Evolutionary conservation across 1,140 invertebrate species (phyloP), one percentile per base, ranked within the genome.

Genomic region (Fopius arisanus): DNA sequence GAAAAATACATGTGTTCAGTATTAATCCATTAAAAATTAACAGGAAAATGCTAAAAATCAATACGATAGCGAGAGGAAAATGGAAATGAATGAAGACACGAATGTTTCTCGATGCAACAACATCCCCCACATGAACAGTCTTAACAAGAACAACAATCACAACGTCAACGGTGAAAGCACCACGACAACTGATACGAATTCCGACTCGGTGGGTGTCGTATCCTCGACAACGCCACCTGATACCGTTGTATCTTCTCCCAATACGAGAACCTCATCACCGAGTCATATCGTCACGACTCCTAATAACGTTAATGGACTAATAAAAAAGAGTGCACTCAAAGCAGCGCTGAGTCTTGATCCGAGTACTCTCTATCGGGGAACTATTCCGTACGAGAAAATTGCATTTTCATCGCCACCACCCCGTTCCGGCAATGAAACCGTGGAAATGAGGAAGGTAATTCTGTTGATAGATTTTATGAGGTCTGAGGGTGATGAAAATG

Each of bases 281-380:
- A 84, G 74, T 71, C 86, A 82, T 67, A 69, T 72, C 10, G 78
- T 79, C 63, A 75, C 81, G 14, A 78, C 77, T 26, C 82, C 80
- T n/a, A 80, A 77, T 62, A 84, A 83, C 68, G 81, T 84, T n/a
- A 86, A 88, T 62, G 87, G 86, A n/a, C 83, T 86, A 62, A 73
- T 86, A 21, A 80, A 81, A 28, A 87, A 86, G 69, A 87, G 73
- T 41, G 78, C 85, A 4, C 78, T 89, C 21, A 88, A 87, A 76
- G 88, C 87, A 4, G 86, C 88, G 1, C 80, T 90, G 19, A 88
- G 89, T 7, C 79, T 90, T 70, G 89, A 90, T 70, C 87, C 89
- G 0, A 86, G 87, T 29, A 84, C 88, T 0, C 80, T 90, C 3
- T 85, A 83, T 66, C 81, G 85, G 14, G 82, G 78, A 0, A 80